These are phyloP conservation scores for Hydriomena furcata DNA, from an alignment of 2,888 invertebrate species.

Conservation along the genomic window DNA sequence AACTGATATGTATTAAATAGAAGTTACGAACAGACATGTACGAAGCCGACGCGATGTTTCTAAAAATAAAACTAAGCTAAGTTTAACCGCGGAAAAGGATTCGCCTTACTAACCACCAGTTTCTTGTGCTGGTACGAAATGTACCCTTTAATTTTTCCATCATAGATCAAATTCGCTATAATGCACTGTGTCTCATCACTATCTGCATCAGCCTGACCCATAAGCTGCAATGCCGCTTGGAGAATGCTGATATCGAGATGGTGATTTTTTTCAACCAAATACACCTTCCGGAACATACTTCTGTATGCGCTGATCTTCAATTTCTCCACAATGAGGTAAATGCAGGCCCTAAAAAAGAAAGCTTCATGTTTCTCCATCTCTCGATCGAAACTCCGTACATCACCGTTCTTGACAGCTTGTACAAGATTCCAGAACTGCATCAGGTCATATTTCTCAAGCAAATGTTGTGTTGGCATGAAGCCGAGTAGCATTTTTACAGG, in stretches of 20 bases:
- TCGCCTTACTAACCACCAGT: slow-evolving; percentile 98
- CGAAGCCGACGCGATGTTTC: no score
- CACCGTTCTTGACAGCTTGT: slow-evolving; percentile 94
- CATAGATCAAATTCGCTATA: slow-evolving; percentile 97
- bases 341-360: slow-evolving; percentile 98
- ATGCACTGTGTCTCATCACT: slow-evolving; percentile 98
- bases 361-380: slow-evolving; percentile 93
- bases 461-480: slow-evolving; percentile 92
- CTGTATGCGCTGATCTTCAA: slow-evolving; percentile 97
- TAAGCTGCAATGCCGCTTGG: slow-evolving; percentile 90
- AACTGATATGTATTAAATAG: no score
- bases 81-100: slow-evolving; percentile 94
- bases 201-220: slow-evolving; percentile 93
- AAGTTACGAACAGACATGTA: no score
- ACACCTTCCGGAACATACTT: slow-evolving; percentile 97
- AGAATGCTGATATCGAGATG: slow-evolving; percentile 97
- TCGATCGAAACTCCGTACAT: slow-evolving; percentile 91
- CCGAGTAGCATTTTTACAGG: slow-evolving; percentile 99
- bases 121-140: slow-evolving; percentile 98
- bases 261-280: slow-evolving; percentile 89
- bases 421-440: slow-evolving; percentile 95
- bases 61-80: slow-evolving; percentile 60
- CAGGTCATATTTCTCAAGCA: slow-evolving; percentile 95
- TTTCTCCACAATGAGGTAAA: slow-evolving; percentile 98
- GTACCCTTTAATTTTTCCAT: slow-evolving; percentile 99